These are phyloP conservation scores for Bovichtus variegatus DNA, from an alignment of 2,797 vertebrate species.

Conservation along the genomic window DNA sequence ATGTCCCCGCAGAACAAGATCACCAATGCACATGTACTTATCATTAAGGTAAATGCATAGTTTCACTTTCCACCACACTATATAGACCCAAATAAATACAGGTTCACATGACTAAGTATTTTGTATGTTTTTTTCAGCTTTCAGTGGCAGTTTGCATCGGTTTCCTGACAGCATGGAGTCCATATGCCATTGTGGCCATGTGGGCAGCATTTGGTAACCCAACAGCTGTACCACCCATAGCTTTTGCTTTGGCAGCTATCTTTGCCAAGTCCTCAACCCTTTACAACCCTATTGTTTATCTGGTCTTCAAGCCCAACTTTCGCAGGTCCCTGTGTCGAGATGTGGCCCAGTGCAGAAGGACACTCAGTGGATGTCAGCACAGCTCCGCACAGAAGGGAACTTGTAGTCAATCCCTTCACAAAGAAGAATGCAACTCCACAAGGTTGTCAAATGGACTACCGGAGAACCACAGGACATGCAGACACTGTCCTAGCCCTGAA, in stretches of 20 bases:
- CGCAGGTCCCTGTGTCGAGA: constrained; percentile 82
- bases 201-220: constrained; percentile 85
- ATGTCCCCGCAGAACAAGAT: constrained; percentile 82
- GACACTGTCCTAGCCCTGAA: constrained; percentile 70
- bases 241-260: constrained; percentile 86
- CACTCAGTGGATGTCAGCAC: constrained; percentile 71
- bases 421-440: constrained; percentile 76
- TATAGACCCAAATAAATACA: neutral
- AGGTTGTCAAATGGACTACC: constrained; percentile 71
- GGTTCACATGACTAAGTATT: neutral
- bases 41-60: constrained; percentile 76
- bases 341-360: constrained; percentile 73
- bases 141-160: constrained; percentile 89
- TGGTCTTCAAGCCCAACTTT: constrained; percentile 90
- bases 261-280: constrained; percentile 91
- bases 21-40: constrained; percentile 82
- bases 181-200: constrained; percentile 87
- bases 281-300: constrained; percentile 88
- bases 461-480: constrained; percentile 74
- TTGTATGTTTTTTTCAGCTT: constrained; percentile 75
- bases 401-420: constrained; percentile 61
- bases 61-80: neutral
- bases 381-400: constrained; percentile 40
- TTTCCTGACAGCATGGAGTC: constrained; percentile 90
- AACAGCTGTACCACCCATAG: constrained; percentile 81